Evolutionary conservation across 2,113 vertebrate genomes (phyloP), one percentile per base, ranked within the genome.

Genomic region (Lagopus leucura): DNA sequence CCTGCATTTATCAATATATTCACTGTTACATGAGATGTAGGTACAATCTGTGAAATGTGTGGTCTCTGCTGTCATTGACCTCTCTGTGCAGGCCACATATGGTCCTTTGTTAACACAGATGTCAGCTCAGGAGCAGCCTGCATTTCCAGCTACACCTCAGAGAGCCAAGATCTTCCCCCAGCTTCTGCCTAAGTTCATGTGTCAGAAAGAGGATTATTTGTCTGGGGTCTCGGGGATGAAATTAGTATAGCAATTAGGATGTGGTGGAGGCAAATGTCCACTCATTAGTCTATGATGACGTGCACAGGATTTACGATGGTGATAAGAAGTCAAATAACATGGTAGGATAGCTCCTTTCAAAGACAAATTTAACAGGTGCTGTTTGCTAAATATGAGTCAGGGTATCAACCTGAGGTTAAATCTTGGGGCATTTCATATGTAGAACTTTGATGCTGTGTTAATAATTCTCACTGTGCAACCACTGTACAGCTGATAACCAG

Each of bases 91-190:
- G 79, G 38, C 79, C 55, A 21, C 92, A 92, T 77, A 93, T 83
- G 88, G 93, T 70, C 82, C 80, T 78, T 95, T 92, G 88, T 96
- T 93, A 81, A 72, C 72, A 38, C 88, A 94, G 87, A 86, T 93
- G 90, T 88, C 95, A 84, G 50, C 86, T 60, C 73, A 58, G 79
- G 79, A 93, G 8, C 92, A 81, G 90, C 80, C 80, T 80, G 82
- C 90, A 88, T 78, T 73, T 89, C 85, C 87, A 18, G 6, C 72
- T 50, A 28, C 75, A 93, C 61, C 94, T 96, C 94, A 21, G 90
- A 90, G 72, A 81, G 78, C 2, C 3, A 38, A n/a, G 89, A 79
- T 86, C 34, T 74, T 22, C 42, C 76, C 38, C 38, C 65, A 43
- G 88, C 69, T 92, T 93, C 66, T 61, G 38, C 69, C 60, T 1